Evolutionary conservation across 1,140 invertebrate species (phyloP), one percentile per base, ranked within the genome.

Genomic region (Stenopsyche tienmushanensis): DNA sequence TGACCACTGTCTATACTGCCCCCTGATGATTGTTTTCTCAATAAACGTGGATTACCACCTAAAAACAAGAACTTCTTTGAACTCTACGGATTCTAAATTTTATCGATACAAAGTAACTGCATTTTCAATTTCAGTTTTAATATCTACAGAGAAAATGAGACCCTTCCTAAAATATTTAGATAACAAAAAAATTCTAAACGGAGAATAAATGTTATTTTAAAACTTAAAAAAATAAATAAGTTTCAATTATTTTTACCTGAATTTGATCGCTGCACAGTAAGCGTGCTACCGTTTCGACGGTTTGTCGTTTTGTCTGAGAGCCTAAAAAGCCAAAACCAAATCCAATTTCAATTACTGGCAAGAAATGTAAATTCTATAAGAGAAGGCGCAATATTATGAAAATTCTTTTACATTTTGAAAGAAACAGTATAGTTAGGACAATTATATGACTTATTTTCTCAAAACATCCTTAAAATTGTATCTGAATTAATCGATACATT

Each of bases 21-120:
- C 3, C 67, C 67, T 0, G 67, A 70, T 0, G 67, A 70, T 47
- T 70, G 67, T 23, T 70, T 70, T 26, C 64, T 58, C 24, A 66
- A 23, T 17, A 70, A 47, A 10, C 67, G 49, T 24, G 60, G 54
- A 54, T 66, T 70, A 7, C 64, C 64, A 34, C 59, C 64, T 64
- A 25, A 7, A 3, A 52, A 57, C n/a, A n/a, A n/a, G n/a, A 9
- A 15, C 23, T 18, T 53, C 15, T 53, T 21, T 23, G 9, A 21
- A 53, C 10, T 13, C 7, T 49, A 5, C 5, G 15, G 5, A 49
- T 49, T 9, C 7, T 49, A 9, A 8, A 49, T 9, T 49, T 49
- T 49, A 49, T 49, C 7, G 7, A 8, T 49, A 49, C 5, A 17
- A 49, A 15, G 34, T 41, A 41, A 9, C 8, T 41, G n/a, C 34